Conservation (phyloP, 1,140 invertebrate species). For the Geopemphigus sp. region DNA sequence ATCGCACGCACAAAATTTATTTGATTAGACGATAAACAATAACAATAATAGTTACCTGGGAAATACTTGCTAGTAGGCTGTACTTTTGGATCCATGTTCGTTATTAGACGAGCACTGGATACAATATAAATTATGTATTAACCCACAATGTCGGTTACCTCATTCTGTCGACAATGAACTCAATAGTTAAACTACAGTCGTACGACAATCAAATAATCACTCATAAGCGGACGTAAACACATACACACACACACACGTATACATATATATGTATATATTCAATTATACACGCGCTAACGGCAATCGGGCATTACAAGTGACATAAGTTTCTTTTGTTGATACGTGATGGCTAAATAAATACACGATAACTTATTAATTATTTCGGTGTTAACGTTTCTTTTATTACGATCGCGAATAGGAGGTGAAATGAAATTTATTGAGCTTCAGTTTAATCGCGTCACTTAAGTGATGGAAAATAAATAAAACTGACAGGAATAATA, state of each 20-base stretch:
- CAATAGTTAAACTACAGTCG: no score
- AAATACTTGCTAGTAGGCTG: constrained; percentile 41
- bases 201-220: no score
- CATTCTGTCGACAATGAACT: background rate
- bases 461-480: background rate
- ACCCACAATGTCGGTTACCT: background rate
- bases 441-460: background rate
- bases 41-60: background rate
- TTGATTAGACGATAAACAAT: no score
- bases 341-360: background rate
- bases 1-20: no score
- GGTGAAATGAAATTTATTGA: background rate
- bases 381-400: background rate
- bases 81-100: constrained; percentile 27
- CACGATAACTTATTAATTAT: background rate
- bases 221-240: no score
- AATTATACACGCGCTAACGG: no score
- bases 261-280: background rate
- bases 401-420: background rate
- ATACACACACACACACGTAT: background rate
- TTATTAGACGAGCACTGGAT: background rate
- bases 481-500: constrained; percentile 28
- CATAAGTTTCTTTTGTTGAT: background rate
- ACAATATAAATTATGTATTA: background rate
- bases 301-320: background rate